Conservation (phyloP, 2,113 vertebrate genomes). For the Urocynchramus pylzowi region DNA sequence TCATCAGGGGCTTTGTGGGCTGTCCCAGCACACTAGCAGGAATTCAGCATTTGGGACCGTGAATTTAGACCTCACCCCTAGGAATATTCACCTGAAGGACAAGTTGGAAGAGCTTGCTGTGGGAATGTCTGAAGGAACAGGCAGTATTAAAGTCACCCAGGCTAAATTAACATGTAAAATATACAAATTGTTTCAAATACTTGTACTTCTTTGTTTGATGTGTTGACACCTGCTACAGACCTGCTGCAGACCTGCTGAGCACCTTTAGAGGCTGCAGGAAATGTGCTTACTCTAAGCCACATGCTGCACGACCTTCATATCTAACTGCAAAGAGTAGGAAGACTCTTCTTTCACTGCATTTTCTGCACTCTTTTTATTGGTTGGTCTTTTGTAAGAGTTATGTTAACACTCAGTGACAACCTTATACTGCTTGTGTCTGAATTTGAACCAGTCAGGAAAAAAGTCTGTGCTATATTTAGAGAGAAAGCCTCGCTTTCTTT, state of each 20-base stretch:
- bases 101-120: neutral
- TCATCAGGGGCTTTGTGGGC: neutral
- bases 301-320: neutral
- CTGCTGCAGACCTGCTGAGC: neutral
- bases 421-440: neutral
- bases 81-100: neutral
- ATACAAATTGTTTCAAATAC: neutral
- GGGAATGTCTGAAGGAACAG: neutral
- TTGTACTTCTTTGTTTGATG: neutral
- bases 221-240: neutral
- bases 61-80: neutral
- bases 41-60: accelerated
- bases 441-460: neutral
- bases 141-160: neutral
- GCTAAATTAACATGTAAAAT: neutral
- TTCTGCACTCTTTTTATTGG: neutral
- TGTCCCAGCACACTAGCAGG: neutral
- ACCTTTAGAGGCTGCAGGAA: neutral
- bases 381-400: neutral
- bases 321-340: neutral
- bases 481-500: neutral
- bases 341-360: neutral
- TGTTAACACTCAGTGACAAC: neutral
- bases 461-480: neutral
- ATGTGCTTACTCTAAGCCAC: neutral